phyloP scores from a whole-genome alignment of 2,113 vertebrate species.

The Caloenas nicobarica region DNA sequence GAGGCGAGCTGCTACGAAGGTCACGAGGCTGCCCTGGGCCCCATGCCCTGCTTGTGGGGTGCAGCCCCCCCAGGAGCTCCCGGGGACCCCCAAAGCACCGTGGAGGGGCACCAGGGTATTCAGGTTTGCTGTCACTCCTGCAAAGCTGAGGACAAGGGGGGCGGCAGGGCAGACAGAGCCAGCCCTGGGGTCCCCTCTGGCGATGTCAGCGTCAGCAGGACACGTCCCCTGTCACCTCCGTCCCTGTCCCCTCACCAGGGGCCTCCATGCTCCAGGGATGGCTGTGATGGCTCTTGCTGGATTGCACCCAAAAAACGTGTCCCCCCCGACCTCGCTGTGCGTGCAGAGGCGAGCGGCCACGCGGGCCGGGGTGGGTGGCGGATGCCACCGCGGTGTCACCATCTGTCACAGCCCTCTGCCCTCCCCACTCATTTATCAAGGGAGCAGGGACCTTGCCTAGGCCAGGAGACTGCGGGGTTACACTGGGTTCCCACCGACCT shows the following conservation, averaged over 20 bases:
- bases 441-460: background rate
- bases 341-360: background rate
- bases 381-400: background rate
- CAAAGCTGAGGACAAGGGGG: background rate
- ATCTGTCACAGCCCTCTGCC: background rate
- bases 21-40: too few relatives aligned
- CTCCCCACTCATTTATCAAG: background rate
- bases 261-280: background rate
- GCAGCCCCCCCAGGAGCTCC: background rate
- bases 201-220: too few relatives aligned
- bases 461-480: background rate
- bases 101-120: fast-evolving
- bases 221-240: background rate
- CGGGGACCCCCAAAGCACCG: background rate
- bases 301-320: background rate
- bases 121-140: background rate
- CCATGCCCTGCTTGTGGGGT: too few relatives aligned
- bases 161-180: background rate
- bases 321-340: background rate
- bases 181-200: too few relatives aligned
- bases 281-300: background rate
- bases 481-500: background rate
- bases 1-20: background rate
- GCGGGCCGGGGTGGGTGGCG: background rate
- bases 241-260: background rate